Evolutionary conservation across 2,888 invertebrate genomes (phyloP), one percentile per base, ranked within the genome.

Genomic region (Subacronicta megacephala): DNA sequence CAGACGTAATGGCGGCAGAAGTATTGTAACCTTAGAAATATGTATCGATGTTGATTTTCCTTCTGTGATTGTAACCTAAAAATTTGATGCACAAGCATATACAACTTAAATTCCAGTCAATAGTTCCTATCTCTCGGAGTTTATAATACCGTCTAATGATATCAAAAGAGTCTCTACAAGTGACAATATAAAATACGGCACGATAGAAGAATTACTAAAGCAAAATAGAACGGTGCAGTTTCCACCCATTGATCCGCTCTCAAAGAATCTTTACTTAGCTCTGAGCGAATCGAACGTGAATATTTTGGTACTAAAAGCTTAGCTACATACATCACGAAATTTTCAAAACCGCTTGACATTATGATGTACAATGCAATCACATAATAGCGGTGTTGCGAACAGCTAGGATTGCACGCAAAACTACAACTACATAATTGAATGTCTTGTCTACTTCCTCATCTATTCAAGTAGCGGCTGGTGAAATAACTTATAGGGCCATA

Each of bases 301-400:
- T 31, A 33, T 16, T 47, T 52, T 5, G 49, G 42, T 10, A 26
- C 26, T 26, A 10, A 26, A 26, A 9, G 9, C 23, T 7, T 23
- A 37, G 36, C 33, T 51, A 47, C 40, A 20, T 23, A 31, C 40
- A 46, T 42, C 23, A 62, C 44, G 43, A 51, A 62, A 54, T 62
- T 56, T 53, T 53, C 41, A 58, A 61, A 65, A 69, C 40, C 23
- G 16, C n/a, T 65, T 55, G 50, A 50, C 53, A 61, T 60, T 62
- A 68, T 50, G 62, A 54, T 56, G 46, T 59, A 51, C 43, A 62
- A 46, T 59, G 62, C 68, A 61, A 61, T 23, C 38, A 56, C 41
- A 57, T 73, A 72, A 72, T 62, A 44, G 59, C 43, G 31, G 65
- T 58, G 43, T 66, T 66, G 46, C 51, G 52, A 69, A 72, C 43